Base-by-base conservation (phyloP, 2,113 vertebrate species). In the Miniopterus natalensis region DNA sequence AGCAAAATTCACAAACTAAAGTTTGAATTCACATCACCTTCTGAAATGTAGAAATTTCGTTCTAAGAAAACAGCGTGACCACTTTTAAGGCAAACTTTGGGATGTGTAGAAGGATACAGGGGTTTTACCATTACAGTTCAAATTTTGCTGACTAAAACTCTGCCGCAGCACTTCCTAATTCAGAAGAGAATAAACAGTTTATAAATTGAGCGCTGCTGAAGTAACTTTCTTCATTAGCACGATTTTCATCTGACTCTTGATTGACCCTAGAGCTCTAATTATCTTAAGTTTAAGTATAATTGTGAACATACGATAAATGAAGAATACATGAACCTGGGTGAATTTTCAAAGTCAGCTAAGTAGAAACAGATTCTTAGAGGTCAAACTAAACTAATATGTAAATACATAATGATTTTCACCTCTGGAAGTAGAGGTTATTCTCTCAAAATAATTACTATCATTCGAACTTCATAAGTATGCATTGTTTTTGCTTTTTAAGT, bases 321-420 rank as follows among this genome's bases (percentile, higher is more conserved):
- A 93, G 90, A 84, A 85, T 83, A 83, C 63, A 45, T 5, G 68
- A 96, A 94, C 73, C 78, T 88, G 68, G 92, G 77, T 96, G 90
- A 86, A 96, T 92, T 96, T 94, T 91, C 85, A 92, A 84, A 95
- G 81, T 94, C 57, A 94, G 45, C 94, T 92, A 57, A 90, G 40
- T 70, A 91, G 91, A 97, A 94, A 88, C n/a, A 96, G 81, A 94
- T 68, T 55, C 59, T 88, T 95, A 40, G 94, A 95, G 81, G 88
- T 97, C 78, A 95, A 85, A 92, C 49, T 88, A 85, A 96, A 96
- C 97, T 95, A 94, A 92, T 94, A 92, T 71, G 80, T 96, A 95
- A 97, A 95, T 96, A 88, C 49, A 86, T 95, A 96, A 97, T 96
- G 78, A 94, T 93, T 94, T 96, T 96, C 85, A 95, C 96, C 94